These are phyloP conservation scores for Sarcophaga peregrina DNA, from an alignment of 1,140 invertebrate genomes.

Conservation along the genomic window DNA sequence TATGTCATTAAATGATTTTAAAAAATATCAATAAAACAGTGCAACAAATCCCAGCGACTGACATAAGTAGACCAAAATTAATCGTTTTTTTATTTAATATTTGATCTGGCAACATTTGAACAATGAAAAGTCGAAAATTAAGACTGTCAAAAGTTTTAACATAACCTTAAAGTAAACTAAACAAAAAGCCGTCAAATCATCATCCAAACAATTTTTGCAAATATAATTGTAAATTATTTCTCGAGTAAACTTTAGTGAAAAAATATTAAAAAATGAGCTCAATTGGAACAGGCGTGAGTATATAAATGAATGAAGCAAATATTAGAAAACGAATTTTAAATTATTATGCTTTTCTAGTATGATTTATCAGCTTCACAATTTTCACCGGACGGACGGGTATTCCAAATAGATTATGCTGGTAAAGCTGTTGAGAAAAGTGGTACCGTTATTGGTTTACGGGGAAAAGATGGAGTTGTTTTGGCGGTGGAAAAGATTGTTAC, in stretches of 20 bases:
- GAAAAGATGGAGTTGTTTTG: constrained; percentile 96
- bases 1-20: neutral
- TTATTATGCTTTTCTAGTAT: constrained; percentile 75
- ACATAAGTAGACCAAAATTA: no score
- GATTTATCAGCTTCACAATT: constrained; percentile 99
- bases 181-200: constrained; percentile 65
- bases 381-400: constrained; percentile 98
- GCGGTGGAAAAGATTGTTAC: constrained; percentile 97
- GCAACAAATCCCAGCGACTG: no score
- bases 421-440: constrained; percentile 99
- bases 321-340: neutral
- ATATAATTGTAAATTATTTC: constrained; percentile 33
- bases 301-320: constrained; percentile 50
- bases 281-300: constrained; percentile 92
- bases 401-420: constrained; percentile 99
- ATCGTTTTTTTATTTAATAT: no score
- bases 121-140: constrained; percentile 49
- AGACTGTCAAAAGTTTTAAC: constrained; percentile 42
- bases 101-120: constrained; percentile 25
- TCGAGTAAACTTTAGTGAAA: constrained; percentile 43
- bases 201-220: constrained; percentile 49
- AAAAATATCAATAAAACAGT: no score
- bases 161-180: constrained; percentile 48
- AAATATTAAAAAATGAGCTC: constrained; percentile 83
- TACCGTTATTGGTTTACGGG: constrained; percentile 92